These are phyloP conservation scores for Taxidea taxus DNA, from an alignment of 2,113 vertebrate species.

Conservation along the genomic window DNA sequence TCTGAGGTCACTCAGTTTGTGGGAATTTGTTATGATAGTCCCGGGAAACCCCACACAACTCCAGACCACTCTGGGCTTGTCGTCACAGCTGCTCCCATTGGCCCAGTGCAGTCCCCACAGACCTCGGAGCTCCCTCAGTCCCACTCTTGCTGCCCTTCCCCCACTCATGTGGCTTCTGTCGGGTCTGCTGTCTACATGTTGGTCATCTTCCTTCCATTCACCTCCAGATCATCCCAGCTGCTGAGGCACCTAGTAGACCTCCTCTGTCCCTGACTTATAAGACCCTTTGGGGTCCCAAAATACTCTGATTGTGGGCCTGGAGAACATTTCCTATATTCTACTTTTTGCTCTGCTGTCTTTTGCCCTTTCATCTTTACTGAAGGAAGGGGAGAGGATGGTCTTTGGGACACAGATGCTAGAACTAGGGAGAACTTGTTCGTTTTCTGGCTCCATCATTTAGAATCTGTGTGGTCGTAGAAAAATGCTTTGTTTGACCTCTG, in stretches of 20 bases:
- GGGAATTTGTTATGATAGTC: background rate
- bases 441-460: background rate
- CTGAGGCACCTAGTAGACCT: background rate
- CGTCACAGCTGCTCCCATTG: background rate
- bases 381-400: background rate
- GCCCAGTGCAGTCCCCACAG: no score
- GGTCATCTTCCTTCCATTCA: background rate
- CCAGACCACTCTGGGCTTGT: background rate
- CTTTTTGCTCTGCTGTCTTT: background rate
- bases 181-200: background rate
- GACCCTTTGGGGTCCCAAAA: background rate
- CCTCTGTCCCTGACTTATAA: background rate
- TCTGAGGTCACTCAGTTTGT: background rate
- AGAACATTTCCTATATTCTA: background rate
- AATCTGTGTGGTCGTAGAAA: background rate
- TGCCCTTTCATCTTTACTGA: background rate
- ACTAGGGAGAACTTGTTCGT: background rate
- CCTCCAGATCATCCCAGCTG: background rate
- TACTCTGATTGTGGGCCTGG: background rate
- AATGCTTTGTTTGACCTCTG: background rate
- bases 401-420: background rate
- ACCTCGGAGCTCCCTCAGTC: background rate
- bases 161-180: background rate
- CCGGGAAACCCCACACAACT: background rate
- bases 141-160: background rate